Conservation (phyloP, 2,797 vertebrate genomes). For the Chiroxiphia lanceolata region DNA sequence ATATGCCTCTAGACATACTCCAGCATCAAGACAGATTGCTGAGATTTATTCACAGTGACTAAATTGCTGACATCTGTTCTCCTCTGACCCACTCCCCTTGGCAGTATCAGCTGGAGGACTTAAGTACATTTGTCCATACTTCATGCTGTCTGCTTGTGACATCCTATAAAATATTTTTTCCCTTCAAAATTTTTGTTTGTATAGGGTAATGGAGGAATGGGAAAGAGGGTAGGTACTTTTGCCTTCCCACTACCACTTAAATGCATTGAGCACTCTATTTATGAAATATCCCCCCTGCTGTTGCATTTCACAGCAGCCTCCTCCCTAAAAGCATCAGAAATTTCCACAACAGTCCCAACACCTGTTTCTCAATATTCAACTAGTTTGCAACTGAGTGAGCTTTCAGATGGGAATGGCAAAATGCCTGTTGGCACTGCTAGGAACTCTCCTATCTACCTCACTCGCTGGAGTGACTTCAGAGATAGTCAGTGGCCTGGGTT, state of each 20-base stretch:
- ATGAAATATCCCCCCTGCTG: background rate
- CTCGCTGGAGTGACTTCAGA: background rate
- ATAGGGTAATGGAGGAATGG: background rate
- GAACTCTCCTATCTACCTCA: background rate
- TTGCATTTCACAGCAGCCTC: background rate
- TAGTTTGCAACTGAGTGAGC: background rate
- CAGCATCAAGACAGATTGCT: background rate
- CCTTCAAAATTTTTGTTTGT: background rate
- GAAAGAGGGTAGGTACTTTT: background rate
- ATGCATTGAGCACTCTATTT: background rate
- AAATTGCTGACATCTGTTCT: background rate
- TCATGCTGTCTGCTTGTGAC: background rate
- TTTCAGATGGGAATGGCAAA: background rate
- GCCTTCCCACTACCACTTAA: background rate
- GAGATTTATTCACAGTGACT: background rate
- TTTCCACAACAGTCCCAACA: conserved; percentile 18
- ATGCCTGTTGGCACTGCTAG: background rate
- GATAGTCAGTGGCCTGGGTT: background rate
- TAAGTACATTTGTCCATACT: background rate
- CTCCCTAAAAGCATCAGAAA: conserved; percentile 20
- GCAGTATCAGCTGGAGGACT: background rate
- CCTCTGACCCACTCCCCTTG: background rate
- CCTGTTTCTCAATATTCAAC: conserved; percentile 24
- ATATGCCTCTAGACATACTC: background rate
- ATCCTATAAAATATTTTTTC: background rate